A percentile compares a stretch with the other conserved stretches of the same genome.
Evolutionary conservation across 2,113 vertebrate species (phyloP).

Genomic region (Madoqua kirkii): DNA sequence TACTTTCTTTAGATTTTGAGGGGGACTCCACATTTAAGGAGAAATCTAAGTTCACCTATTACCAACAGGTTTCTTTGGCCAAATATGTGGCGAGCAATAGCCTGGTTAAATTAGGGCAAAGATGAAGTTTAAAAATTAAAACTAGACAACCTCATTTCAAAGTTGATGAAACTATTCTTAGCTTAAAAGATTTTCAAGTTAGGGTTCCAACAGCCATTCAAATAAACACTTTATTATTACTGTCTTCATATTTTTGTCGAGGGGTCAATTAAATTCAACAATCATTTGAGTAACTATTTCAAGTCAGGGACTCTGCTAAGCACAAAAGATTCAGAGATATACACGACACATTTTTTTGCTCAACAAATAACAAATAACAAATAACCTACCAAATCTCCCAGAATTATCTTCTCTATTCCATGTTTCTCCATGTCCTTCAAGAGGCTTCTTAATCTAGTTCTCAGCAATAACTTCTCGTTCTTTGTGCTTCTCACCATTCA

Average conservation of each 20-base stretch:
- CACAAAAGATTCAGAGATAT: neutral
- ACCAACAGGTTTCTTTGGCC: neutral
- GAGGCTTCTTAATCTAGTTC: neutral
- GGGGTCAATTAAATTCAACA: neutral
- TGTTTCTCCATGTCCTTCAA: neutral
- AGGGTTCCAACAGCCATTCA: neutral
- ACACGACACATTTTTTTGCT: neutral
- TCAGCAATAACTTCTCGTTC: neutral
- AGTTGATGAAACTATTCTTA: neutral
- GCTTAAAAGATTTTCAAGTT: conserved; percentile 19
- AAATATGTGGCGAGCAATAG: neutral
- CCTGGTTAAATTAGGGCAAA: neutral
- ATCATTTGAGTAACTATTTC: neutral
- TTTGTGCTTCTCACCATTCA: neutral
- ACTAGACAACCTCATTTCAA: neutral
- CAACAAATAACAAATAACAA: conserved; percentile 13
- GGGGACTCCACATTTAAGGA: neutral
- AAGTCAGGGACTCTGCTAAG: neutral
- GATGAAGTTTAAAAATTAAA: conserved; percentile 1
- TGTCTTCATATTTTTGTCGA: neutral
- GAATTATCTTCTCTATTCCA: neutral
- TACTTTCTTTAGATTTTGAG: neutral
- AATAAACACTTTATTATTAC: conserved; percentile 13
- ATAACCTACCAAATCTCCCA: neutral
- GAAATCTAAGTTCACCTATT: conserved; percentile 6